Evolutionary conservation across 2,113 vertebrate genomes (phyloP), one percentile per base, ranked within the genome.

Genomic region (Piaya cayana): DNA sequence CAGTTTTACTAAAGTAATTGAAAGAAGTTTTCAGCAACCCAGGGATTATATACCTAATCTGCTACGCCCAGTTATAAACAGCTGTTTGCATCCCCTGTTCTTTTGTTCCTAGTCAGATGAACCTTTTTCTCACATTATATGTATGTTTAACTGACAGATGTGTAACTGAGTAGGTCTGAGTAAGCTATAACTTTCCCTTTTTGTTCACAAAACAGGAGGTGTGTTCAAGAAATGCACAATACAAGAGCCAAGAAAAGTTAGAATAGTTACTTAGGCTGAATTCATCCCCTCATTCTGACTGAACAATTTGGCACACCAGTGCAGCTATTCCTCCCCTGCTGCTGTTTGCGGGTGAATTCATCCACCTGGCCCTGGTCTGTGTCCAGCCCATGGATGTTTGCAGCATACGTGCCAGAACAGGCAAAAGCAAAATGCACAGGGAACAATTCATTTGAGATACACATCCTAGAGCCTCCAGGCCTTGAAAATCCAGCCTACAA

Each of bases 271-370:
- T 49, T 49, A 49, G 70, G 29, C 32, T 22, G 53, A 34, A 53
- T 4, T 68, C 12, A 0, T 26, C 22, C 11, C 36, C 19, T 37
- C 8, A 10, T 18, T 58, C 5, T 2, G 1, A 25, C 32, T 9
- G 2, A 15, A 43, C 62, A 23, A 15, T 9, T 17, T 8, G 8
- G 14, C 5, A 10, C 1, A 0, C 8, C 12, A 16, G 9, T 1
- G 5, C 45, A 14, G 25, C 12, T 29, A 4, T 75, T 39, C 26
- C 23, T 55, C 15, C 30, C 15, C 50, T 26, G 37, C 6, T 4
- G 1, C 26, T 23, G 3, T 6, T 39, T 17, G 34, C 0, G 0
- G 5, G 1, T 22, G 9, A 9, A n/a, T 21, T 88, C 30, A 49
- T 82, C 17, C 23, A 11, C 34, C 21, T 45, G 58, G n/a, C 12